Evolutionary conservation across 2,113 vertebrate species (phyloP).

Genomic region (Laticauda laticaudata): DNA sequence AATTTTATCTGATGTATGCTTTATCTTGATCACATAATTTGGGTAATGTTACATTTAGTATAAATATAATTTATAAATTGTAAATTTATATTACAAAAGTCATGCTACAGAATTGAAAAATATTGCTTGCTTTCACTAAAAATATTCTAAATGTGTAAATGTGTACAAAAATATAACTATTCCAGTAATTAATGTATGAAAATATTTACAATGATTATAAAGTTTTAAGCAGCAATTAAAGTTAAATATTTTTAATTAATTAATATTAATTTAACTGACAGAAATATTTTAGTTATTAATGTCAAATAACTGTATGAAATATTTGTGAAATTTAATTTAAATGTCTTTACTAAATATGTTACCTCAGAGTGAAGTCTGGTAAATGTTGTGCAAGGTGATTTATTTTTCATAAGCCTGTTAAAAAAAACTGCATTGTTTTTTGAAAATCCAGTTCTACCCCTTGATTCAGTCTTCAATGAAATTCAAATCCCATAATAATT

Average conservation of each 20-base stretch:
- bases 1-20: not conserved
- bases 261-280: not conserved
- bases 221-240: not conserved
- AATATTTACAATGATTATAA: not conserved
- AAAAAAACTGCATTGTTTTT: not conserved
- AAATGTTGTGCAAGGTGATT: not conserved
- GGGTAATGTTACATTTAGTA: not conserved
- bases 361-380: not conserved
- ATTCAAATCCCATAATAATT: not conserved
- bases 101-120: not conserved
- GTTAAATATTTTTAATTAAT: not conserved
- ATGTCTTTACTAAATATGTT: not conserved
- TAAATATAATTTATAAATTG: not conserved
- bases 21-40: not conserved
- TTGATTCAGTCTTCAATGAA: not conserved
- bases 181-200: not conserved
- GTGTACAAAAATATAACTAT: not conserved
- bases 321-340: not conserved
- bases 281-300: not conserved
- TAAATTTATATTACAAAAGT: not conserved
- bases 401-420: not conserved
- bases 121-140: not conserved
- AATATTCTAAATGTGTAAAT: not conserved
- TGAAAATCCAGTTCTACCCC: not conserved
- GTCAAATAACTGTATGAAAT: not conserved